Conservation (phyloP, 2,113 vertebrate species). For the Nesogale talazaci region DNA sequence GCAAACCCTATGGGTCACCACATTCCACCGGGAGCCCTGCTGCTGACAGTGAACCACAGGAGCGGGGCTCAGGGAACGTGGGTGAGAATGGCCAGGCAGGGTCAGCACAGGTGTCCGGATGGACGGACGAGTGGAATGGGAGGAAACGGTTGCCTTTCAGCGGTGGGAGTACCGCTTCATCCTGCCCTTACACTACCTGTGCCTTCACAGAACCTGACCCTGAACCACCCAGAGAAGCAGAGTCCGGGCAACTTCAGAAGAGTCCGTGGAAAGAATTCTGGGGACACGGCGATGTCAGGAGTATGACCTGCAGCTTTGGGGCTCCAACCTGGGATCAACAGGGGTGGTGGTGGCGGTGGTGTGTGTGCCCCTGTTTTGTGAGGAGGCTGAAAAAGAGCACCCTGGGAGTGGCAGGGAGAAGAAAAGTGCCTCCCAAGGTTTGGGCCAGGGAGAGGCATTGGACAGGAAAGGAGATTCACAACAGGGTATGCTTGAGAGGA, state of each 20-base stretch:
- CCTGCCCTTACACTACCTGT: neutral
- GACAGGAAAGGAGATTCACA: slow-evolving; percentile 69
- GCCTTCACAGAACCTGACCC: neutral
- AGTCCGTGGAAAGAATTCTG: slow-evolving; percentile 14
- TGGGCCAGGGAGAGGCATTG: slow-evolving; percentile 49
- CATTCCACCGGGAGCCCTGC: neutral
- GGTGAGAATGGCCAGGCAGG: neutral
- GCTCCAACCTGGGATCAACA: neutral
- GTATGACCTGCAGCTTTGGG: neutral
- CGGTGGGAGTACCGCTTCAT: neutral
- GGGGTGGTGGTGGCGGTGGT: neutral
- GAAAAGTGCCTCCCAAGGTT: slow-evolving; percentile 60
- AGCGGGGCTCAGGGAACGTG: neutral
- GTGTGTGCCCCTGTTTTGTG: neutral
- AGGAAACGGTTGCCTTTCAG: neutral
- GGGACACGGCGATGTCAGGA: neutral
- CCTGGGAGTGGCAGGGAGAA: slow-evolving; percentile 45
- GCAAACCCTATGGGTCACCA: neutral
- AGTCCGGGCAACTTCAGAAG: neutral
- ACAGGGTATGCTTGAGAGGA: slow-evolving; percentile 40
- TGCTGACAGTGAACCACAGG: neutral
- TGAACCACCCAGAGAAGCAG: neutral
- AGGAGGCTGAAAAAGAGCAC: neutral
- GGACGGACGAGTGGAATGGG: neutral
- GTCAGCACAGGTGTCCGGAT: neutral